phyloP scores from a whole-genome alignment of 2,888 invertebrate species.

The Zeuzera pyrina region DNA sequence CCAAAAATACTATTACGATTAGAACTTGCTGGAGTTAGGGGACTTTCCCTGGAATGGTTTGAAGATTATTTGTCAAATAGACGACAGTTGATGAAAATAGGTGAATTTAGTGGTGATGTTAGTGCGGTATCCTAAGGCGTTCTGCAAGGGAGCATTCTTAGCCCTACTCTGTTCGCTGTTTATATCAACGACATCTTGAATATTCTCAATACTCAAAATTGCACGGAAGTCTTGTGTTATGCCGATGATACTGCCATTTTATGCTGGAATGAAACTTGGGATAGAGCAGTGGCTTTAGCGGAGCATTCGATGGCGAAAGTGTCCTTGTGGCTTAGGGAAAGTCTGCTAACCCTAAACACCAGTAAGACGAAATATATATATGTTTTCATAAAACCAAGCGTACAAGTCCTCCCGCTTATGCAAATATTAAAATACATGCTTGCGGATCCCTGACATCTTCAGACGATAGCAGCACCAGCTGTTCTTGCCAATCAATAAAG shows the following conservation, averaged over 20 bases:
- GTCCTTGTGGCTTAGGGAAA: too few relatives aligned
- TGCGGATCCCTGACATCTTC: too few relatives aligned
- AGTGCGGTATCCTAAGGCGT: neutral
- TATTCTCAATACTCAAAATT: too few relatives aligned
- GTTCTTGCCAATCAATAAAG: too few relatives aligned
- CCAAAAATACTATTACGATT: neutral
- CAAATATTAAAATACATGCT: too few relatives aligned
- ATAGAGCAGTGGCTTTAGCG: too few relatives aligned
- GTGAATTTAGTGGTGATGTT: neutral
- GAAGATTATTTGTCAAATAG: neutral
- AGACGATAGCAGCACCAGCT: too few relatives aligned
- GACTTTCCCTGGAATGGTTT: neutral
- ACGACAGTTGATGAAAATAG: neutral
- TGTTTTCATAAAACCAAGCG: neutral
- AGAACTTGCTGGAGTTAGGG: neutral
- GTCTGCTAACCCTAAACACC: neutral
- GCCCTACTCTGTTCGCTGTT: neutral
- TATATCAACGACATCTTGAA: too few relatives aligned
- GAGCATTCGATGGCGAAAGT: neutral
- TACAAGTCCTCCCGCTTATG: too few relatives aligned
- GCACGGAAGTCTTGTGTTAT: neutral
- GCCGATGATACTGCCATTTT: neutral
- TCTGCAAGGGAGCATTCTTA: neutral
- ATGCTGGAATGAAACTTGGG: neutral
- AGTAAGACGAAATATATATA: neutral